phyloP scores from a whole-genome alignment of 92 coral and sea anemone genomes.

The Siderastrea siderea region DNA sequence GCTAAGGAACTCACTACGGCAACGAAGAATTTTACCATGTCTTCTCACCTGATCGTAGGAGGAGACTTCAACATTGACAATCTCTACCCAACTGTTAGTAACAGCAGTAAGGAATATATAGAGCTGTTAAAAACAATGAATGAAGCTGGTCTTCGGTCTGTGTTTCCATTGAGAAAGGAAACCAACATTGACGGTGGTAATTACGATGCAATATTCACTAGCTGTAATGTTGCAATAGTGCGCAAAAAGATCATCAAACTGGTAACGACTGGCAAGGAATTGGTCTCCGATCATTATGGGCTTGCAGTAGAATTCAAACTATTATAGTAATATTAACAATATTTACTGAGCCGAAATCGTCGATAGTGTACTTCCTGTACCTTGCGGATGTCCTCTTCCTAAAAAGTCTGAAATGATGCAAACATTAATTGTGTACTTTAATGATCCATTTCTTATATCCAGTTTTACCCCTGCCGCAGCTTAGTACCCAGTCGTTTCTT shows the following conservation, averaged over 20 bases:
- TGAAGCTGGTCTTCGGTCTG: constrained; percentile 23
- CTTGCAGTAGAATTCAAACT: constrained; percentile 18
- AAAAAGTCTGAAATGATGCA: too few relatives aligned
- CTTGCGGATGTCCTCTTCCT: too few relatives aligned
- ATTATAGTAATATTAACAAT: neutral
- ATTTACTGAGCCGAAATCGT: too few relatives aligned
- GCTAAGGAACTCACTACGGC: too few relatives aligned
- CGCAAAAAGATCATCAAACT: constrained; percentile 19
- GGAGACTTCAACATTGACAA: too few relatives aligned
- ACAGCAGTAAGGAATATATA: neutral
- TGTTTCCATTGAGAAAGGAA: constrained; percentile 6
- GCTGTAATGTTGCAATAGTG: constrained; percentile 9
- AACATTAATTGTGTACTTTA: too few relatives aligned
- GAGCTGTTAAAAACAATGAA: neutral
- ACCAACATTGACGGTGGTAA: constrained; percentile 40
- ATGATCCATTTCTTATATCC: too few relatives aligned
- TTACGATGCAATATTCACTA: constrained; percentile 28
- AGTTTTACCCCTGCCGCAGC: too few relatives aligned
- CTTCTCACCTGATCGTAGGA: too few relatives aligned
- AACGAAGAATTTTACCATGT: too few relatives aligned
- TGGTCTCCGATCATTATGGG: constrained; percentile 47
- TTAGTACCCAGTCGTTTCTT: too few relatives aligned
- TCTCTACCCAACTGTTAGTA: neutral
- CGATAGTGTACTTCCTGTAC: too few relatives aligned
- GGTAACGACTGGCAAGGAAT: neutral